Conservation (phyloP, 2,888 invertebrate species). For the Dasypolia templi region DNA sequence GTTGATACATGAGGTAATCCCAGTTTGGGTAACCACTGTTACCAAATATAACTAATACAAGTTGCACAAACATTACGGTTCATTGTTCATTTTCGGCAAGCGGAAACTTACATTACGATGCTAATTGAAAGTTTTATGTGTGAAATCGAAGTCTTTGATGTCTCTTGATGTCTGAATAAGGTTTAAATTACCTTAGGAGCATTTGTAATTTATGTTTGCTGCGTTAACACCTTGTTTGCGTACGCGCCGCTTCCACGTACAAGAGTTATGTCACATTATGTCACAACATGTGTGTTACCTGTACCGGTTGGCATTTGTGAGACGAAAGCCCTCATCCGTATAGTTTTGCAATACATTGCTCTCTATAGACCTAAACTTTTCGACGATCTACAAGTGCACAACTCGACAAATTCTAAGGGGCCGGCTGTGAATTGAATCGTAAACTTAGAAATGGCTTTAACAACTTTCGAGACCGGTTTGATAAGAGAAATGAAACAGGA, state of each 20-base stretch:
- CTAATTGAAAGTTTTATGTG: constrained; percentile 28
- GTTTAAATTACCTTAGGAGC: constrained; percentile 24
- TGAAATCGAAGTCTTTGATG: constrained; percentile 41
- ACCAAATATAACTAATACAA: constrained; percentile 45
- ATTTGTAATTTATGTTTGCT: constrained; percentile 51
- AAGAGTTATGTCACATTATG: constrained; percentile 76
- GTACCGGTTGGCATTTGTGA: constrained; percentile 83
- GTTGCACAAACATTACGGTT: constrained; percentile 47
- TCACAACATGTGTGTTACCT: constrained; percentile 74
- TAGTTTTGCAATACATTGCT: constrained; percentile 69
- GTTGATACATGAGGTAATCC: constrained; percentile 37
- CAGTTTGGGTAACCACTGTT: constrained; percentile 38
- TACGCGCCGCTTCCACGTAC: constrained; percentile 56
- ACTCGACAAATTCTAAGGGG: constrained; percentile 14
- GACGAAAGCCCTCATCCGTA: constrained; percentile 72
- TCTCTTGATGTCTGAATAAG: constrained; percentile 28
- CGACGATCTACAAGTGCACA: constrained; percentile 38
- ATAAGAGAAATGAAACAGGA: constrained; percentile 35
- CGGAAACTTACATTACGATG: constrained; percentile 34
- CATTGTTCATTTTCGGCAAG: constrained; percentile 28
- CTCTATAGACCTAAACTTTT: constrained; percentile 25
- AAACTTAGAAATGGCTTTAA: constrained; percentile 33
- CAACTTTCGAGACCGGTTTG: constrained; percentile 49
- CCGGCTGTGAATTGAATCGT: neutral
- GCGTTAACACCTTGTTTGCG: constrained; percentile 63